phyloP scores from a whole-genome alignment of 1,140 invertebrate genomes.

The Chrysoperla carnea region DNA sequence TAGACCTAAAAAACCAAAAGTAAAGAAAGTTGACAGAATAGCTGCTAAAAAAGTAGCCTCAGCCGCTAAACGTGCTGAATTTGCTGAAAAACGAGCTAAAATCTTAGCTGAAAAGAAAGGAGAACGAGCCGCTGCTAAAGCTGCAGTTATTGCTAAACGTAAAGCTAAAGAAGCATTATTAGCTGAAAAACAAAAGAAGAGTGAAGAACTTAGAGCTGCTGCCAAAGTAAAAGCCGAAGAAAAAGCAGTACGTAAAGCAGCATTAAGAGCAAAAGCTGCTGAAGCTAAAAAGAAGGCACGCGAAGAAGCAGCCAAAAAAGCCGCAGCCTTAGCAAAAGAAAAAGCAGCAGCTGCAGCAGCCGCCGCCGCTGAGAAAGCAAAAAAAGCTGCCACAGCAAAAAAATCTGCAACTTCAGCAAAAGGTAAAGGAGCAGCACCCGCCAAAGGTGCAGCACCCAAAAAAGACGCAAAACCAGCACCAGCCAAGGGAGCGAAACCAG shows the following conservation, averaged over 20 bases:
- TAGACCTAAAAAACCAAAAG: conserved; percentile 26
- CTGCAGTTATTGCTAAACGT: too few relatives aligned
- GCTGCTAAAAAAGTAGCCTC: conserved; percentile 21
- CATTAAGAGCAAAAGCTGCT: not conserved
- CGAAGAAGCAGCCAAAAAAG: conserved; percentile 14
- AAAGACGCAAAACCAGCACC: conserved; percentile 8
- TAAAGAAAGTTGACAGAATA: conserved; percentile 21
- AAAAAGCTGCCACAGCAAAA: conserved; percentile 4
- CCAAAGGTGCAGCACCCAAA: conserved; percentile 18
- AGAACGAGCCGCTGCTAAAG: too few relatives aligned
- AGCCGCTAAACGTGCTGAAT: conserved; percentile 11
- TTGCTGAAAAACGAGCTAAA: not conserved
- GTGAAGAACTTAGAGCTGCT: conserved; percentile 1
- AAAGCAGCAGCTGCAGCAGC: conserved; percentile 9
- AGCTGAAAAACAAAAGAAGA: too few relatives aligned
- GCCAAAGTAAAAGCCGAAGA: conserved; percentile 1
- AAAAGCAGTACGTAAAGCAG: too few relatives aligned
- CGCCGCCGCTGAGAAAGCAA: not conserved
- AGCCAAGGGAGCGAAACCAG: conserved; percentile 7
- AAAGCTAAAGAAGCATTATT: too few relatives aligned
- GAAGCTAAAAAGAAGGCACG: not conserved
- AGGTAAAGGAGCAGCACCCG: not conserved
- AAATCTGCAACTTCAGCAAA: conserved; percentile 9
- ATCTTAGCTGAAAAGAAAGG: too few relatives aligned
- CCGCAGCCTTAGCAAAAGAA: conserved; percentile 10